Conservation (phyloP, 2,797 vertebrate genomes). For the Phoxinus dragarum region DNA sequence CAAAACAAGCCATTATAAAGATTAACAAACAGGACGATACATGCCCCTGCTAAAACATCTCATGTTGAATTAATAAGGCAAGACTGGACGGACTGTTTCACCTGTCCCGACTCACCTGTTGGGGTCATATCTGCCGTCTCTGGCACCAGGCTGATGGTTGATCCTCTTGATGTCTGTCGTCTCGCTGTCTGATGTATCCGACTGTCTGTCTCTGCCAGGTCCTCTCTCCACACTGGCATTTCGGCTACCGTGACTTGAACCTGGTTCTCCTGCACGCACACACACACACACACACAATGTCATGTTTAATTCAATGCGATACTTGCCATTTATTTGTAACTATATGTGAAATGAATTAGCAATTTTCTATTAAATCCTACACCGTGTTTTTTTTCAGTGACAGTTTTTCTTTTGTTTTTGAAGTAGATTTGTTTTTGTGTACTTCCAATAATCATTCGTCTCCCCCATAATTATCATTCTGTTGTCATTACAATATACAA, state of each 20-base stretch:
- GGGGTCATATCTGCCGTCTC: constrained; percentile 84
- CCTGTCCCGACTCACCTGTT: constrained; percentile 81
- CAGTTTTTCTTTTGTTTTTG: neutral
- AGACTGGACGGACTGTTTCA: constrained; percentile 37
- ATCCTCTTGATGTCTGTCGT: constrained; percentile 86
- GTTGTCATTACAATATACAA: neutral
- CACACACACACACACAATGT: neutral
- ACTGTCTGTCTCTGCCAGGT: constrained; percentile 80
- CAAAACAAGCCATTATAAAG: constrained; percentile 21
- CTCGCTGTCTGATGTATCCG: constrained; percentile 91
- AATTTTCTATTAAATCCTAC: neutral
- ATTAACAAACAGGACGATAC: constrained; percentile 6
- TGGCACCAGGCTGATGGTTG: constrained; percentile 87
- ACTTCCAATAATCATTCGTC: neutral
- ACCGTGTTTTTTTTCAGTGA: neutral
- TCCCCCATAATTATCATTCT: neutral
- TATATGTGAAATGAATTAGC: neutral
- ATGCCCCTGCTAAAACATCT: constrained; percentile 24
- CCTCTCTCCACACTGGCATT: constrained; percentile 88
- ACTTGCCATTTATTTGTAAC: neutral
- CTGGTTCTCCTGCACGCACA: constrained; percentile 74
- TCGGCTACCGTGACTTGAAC: constrained; percentile 88
- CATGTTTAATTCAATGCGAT: neutral
- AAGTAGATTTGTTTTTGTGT: no score
- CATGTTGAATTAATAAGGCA: constrained; percentile 34